Evolutionary conservation across 2,888 invertebrate genomes (phyloP), one percentile per base, ranked within the genome.

Genomic region (Mamestra brassicae): DNA sequence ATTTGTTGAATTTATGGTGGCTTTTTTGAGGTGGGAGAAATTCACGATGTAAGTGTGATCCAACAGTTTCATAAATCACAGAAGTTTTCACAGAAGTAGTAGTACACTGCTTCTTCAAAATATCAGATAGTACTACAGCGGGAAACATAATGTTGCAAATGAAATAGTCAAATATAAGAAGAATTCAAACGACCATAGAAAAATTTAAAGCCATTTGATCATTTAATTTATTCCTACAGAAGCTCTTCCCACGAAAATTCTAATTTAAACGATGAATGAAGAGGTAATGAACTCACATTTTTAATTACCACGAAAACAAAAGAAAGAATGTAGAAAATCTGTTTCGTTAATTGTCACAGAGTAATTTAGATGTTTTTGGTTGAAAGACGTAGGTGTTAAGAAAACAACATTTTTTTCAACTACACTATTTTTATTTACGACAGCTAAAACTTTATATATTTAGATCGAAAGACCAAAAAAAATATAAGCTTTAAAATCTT

Each of bases 261-360:
- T 67, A 54, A 73, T 83, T 83, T 60, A 55, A 65, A 65, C 57
- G 36, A 61, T 65, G 36, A 79, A 54, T 57, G 64, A 72, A 17
- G 10, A 55, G 36, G 52, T 42, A 67, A 71, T 65, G 45, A 71
- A 73, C 67, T 71, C 50, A 50, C 65, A 61, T 61, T 82, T 76
- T 73, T 82, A 81, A 84, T 84, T 84, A 71, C 26, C 38, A 62
- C 50, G 71, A 71, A n/a, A 75, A 65, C n/a, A 71, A 52, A 57
- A 52, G 15, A 68, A 73, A 73, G 17, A 73, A 81, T 73, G 58
- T 47, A 4, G 26, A 34, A 61, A 63, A 61, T 52, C 36, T 64
- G 15, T 76, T 26, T 45, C 15, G 36, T 55, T 47, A 72, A 38
- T 52, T 54, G 78, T 72, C 34, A 45, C 36, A 5, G n/a, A 54